Evolutionary conservation across 1,140 invertebrate genomes (phyloP).

Genomic region (Parasteatoda tepidariorum): DNA sequence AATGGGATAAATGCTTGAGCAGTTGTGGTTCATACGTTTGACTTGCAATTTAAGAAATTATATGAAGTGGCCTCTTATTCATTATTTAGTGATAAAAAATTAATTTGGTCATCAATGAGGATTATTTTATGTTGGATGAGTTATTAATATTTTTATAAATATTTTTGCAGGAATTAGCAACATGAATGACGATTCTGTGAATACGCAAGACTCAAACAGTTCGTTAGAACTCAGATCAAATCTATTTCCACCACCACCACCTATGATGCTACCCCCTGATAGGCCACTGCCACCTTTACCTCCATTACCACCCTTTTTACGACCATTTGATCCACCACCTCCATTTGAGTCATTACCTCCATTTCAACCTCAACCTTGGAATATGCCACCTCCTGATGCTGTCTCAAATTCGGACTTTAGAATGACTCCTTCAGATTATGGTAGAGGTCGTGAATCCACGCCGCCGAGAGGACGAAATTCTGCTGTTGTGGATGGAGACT

Average conservation of each 20-base stretch:
- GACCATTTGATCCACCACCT: slow-evolving; percentile 6
- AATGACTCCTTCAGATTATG: slow-evolving; percentile 35
- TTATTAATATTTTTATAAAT: background rate
- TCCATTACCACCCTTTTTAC: slow-evolving; percentile 18
- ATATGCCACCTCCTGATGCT: slow-evolving; percentile 3
- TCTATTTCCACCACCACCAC: slow-evolving; percentile 13
- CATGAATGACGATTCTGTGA: slow-evolving; percentile 19
- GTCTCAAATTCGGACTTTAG: slow-evolving; percentile 15
- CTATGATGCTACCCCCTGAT: slow-evolving; percentile 38
- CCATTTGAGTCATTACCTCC: slow-evolving; percentile 11
- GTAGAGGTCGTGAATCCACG: background rate
- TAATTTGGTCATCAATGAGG: too few species aligned
- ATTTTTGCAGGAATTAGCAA: slow-evolving; percentile 15
- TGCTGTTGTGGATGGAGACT: background rate
- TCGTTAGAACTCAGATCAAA: slow-evolving; percentile 10
- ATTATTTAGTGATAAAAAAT: too few species aligned
- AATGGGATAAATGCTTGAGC: too few species aligned
- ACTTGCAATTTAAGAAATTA: too few species aligned
- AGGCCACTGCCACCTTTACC: slow-evolving; percentile 36
- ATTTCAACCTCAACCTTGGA: slow-evolving; percentile 8
- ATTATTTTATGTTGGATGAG: background rate
- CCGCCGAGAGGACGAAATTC: slow-evolving; percentile 33
- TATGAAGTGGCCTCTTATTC: too few species aligned
- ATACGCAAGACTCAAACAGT: slow-evolving; percentile 16
- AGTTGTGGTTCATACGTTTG: too few species aligned